Percentiles rank a stretch among this genome's conserved stretches.
Evolutionary conservation across 2,797 vertebrate species (phyloP).

Genomic region (Sebastes minor): DNA sequence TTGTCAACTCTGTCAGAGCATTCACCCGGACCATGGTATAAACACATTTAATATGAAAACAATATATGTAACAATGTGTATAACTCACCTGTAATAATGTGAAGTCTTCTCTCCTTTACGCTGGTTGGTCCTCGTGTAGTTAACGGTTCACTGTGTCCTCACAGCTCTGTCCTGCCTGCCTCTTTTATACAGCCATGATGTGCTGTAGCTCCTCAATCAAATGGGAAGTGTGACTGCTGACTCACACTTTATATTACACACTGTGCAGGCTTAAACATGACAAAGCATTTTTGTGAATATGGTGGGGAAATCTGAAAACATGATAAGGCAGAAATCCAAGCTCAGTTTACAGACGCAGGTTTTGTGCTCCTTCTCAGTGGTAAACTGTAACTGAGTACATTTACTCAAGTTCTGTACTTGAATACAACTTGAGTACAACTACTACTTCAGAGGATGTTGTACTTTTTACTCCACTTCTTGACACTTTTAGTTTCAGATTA

Average conservation of each 20-base stretch:
- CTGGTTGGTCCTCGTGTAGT: not conserved
- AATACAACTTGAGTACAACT: not conserved
- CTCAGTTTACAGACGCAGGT: fast-evolving
- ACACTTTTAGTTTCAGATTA: not conserved
- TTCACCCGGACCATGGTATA: no score
- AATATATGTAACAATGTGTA: not conserved
- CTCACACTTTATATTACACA: not conserved
- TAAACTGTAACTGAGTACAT: not conserved
- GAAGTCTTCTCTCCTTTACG: not conserved
- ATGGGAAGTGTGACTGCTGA: conserved; percentile 72
- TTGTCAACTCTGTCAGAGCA: no score
- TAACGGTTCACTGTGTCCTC: not conserved
- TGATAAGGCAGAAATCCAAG: conserved; percentile 51
- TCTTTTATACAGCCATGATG: conserved; percentile 55
- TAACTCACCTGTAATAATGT: conserved; percentile 2
- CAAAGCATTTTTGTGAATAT: conserved; percentile 27
- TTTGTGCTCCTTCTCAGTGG: not conserved
- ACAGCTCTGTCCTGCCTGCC: not conserved
- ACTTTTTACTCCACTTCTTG: not conserved
- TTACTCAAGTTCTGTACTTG: not conserved
- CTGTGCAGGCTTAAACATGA: conserved; percentile 62
- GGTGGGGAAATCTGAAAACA: conserved; percentile 31
- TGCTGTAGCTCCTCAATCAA: conserved; percentile 14
- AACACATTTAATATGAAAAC: not conserved
- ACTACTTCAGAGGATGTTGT: not conserved